Base-by-base conservation (phyloP, 2,888 invertebrate species). In the Yponomeuta plumbellus region DNA sequence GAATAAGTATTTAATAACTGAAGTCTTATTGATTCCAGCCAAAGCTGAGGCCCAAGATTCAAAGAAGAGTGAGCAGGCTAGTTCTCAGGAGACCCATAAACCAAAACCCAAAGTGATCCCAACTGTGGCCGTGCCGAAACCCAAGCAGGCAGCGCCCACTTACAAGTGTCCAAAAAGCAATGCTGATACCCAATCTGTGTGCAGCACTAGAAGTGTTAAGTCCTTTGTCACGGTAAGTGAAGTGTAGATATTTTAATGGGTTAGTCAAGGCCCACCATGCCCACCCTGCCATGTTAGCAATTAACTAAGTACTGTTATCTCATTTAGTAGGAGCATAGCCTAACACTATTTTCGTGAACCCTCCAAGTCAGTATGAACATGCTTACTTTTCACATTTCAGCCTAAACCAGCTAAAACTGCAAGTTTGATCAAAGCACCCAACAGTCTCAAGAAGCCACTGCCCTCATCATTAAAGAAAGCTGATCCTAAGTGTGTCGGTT, bases 201-300 rank as follows among this genome's bases (percentile, higher is more conserved):
- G 86, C 72, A 85, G 88, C 73, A 86, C 86, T 44, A 77, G 75
- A 63, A 90, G 87, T 71, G 71, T 80, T 17, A 85, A 80, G 73
- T 86, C 88, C 23, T 86, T 89, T 76, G 79, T 79, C 34, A 90
- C 89, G 1, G 90, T 90, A 78, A 80, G 85, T 78, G 69, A 26
- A 44, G 5, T 34, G 8, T 34, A 6, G 34, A 34, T 34, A 6
- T 34, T 34, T 8, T 1, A 8, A 8, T 34, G 1, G 1, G 34
- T 34, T 34, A 34, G 34, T 10, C 34, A 34, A 34, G 34, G 34
- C 34, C 6, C 5, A 26, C 26, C 2, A 34, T 6, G 34, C 34
- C 6, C 5, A 26, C 26, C 2, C 26, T 26, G 5, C 34, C 34
- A 34, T 8, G 34, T 8, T 5, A 34, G 8, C 34, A 34, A 34